Conservation (phyloP, 2,888 invertebrate species). For the Drosophila nr. perissopoda region DNA sequence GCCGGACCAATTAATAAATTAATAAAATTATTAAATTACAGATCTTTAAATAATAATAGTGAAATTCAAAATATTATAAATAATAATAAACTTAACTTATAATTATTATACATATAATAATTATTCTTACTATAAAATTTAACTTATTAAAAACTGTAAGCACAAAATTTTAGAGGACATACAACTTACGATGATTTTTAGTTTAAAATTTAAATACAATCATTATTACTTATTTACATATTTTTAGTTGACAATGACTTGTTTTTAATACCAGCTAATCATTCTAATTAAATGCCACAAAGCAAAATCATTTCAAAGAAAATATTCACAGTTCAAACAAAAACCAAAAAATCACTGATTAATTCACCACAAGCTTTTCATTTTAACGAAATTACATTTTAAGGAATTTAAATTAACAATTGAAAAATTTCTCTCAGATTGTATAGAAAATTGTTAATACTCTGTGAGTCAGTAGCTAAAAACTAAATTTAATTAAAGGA, state of each 20-base stretch:
- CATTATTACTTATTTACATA: neutral
- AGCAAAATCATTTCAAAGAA: neutral
- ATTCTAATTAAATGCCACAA: neutral
- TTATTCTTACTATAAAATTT: neutral
- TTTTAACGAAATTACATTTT: constrained; percentile 11
- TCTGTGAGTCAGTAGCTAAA: constrained; percentile 29
- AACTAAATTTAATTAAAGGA: constrained; percentile 53
- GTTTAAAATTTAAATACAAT: neutral
- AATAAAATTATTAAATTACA: neutral
- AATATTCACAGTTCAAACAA: neutral
- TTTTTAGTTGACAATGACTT: neutral
- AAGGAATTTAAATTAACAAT: constrained; percentile 45
- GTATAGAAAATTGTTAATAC: neutral
- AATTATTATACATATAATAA: neutral
- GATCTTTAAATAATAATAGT: neutral
- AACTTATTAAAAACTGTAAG: neutral
- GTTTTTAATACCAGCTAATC: neutral
- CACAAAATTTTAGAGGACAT: no score
- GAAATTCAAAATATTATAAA: neutral
- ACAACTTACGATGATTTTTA: neutral
- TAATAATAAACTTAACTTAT: neutral
- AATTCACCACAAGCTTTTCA: constrained; percentile 26
- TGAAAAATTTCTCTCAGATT: constrained; percentile 36
- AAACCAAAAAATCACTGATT: neutral
- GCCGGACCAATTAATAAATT: neutral